phyloP scores from a whole-genome alignment of 1,140 invertebrate species.

The Onthophagus taurus region DNA sequence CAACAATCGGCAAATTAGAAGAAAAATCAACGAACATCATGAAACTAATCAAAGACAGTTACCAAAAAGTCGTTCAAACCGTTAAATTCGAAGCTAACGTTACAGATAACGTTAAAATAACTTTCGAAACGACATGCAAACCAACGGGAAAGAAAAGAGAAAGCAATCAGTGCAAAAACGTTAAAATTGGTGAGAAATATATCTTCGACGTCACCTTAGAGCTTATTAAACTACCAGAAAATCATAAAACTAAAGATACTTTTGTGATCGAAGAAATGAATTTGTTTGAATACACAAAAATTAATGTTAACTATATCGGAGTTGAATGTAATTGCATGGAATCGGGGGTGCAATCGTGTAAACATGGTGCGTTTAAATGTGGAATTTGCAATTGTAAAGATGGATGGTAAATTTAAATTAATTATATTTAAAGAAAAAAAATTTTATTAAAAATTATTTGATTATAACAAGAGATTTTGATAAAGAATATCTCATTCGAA shows the following conservation, averaged over 20 bases:
- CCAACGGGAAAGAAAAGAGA: conserved; percentile 13
- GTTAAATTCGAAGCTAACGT: conserved; percentile 5
- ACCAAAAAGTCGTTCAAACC: conserved; percentile 9
- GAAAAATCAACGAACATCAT: conserved; percentile 52
- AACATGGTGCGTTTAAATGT: conserved; percentile 44
- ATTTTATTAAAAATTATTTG: no score
- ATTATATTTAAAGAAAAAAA: no score
- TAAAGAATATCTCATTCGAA: no score
- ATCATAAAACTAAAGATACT: conserved; percentile 13
- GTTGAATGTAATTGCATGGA: conserved; percentile 37
- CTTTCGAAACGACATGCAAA: conserved; percentile 15
- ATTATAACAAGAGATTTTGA: no score
- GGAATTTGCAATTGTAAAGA: conserved; percentile 47
- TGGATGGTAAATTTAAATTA: conserved; percentile 41
- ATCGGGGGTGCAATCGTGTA: background rate
- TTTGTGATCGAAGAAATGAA: conserved; percentile 43
- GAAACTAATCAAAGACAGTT: conserved; percentile 49
- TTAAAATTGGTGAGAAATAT: conserved; percentile 13
- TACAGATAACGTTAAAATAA: conserved; percentile 9
- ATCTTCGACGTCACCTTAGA: conserved; percentile 8
- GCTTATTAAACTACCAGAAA: conserved; percentile 14
- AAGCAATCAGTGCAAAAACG: conserved; percentile 20
- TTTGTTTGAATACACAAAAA: conserved; percentile 39
- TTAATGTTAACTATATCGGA: conserved; percentile 41
- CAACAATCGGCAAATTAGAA: conserved; percentile 47